Percentiles rank a stretch among this genome's conserved stretches.
These are phyloP conservation scores for Drosophila pectinifera DNA, from an alignment of 1,140 invertebrate species.

Conservation along the genomic window DNA sequence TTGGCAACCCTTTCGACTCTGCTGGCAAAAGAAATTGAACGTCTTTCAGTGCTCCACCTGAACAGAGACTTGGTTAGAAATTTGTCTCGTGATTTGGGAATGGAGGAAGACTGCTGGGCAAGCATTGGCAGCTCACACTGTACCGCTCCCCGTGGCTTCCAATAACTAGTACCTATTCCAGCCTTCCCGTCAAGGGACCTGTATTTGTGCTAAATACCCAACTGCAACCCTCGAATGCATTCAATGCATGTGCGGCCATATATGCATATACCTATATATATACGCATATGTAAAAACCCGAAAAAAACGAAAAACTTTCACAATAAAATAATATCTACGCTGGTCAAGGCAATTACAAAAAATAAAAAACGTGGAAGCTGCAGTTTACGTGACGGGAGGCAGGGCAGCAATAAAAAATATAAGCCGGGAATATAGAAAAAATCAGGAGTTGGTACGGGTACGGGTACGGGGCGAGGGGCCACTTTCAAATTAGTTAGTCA, in stretches of 20 bases:
- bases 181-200: conserved; percentile 14
- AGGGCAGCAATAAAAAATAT: conserved; percentile 35
- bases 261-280: conserved; percentile 8
- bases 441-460: conserved; percentile 14
- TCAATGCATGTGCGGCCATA: conserved; percentile 58
- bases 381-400: conserved; percentile 42
- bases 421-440: conserved; percentile 47
- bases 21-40: conserved; percentile 60
- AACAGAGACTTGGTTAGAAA: conserved; percentile 53
- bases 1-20: neutral
- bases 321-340: conserved; percentile 50
- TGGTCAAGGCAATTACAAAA: conserved; percentile 81
- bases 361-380: conserved; percentile 47
- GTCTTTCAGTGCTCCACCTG: conserved; percentile 34
- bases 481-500: conserved; percentile 73
- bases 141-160: neutral
- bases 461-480: conserved; percentile 17
- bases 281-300: conserved; percentile 21
- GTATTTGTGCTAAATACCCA: conserved; percentile 29
- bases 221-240: conserved; percentile 67
- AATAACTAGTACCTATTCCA: conserved; percentile 18
- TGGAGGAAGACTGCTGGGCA: too few relatives aligned
- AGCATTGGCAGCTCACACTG: neutral
- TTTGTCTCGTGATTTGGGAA: conserved; percentile 22
- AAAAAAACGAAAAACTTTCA: conserved; percentile 15